Evolutionary conservation across 2,797 vertebrate species (phyloP).

Genomic region (Adrianichthys oophorus): DNA sequence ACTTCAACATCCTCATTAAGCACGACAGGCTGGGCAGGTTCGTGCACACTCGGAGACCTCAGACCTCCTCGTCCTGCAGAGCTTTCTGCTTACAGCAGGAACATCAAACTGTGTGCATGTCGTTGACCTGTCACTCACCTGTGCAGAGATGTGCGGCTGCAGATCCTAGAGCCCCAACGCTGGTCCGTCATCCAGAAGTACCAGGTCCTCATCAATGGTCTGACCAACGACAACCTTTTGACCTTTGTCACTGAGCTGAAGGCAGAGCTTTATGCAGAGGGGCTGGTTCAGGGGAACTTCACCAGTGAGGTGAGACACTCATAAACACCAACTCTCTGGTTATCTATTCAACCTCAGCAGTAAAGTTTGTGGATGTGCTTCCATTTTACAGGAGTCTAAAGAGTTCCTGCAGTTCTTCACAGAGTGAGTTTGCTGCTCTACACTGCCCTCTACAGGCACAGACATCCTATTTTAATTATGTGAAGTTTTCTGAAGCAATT

Average conservation of each 20-base stretch:
- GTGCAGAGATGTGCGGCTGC: constrained; percentile 86
- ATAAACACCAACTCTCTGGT: not conserved
- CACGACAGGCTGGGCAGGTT: constrained; percentile 91
- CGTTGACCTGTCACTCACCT: not conserved
- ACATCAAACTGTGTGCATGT: too few species aligned
- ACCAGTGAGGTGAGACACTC: constrained; percentile 63
- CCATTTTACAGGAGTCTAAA: constrained; percentile 82
- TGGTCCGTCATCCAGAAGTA: constrained; percentile 95
- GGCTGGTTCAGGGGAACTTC: constrained; percentile 92
- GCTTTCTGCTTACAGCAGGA: too few species aligned
- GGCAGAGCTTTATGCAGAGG: constrained; percentile 86
- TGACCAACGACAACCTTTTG: constrained; percentile 82
- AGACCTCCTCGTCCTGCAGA: too few species aligned
- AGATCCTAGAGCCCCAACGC: constrained; percentile 86
- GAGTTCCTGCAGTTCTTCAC: constrained; percentile 88
- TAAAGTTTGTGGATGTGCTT: not conserved
- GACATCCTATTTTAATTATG: not conserved
- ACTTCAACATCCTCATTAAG: constrained; percentile 94
- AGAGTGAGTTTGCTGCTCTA: constrained; percentile 80
- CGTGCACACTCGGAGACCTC: constrained; percentile 45
- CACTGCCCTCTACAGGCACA: not conserved
- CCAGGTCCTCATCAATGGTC: constrained; percentile 81
- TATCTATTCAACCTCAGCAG: too few species aligned
- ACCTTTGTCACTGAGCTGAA: constrained; percentile 86
- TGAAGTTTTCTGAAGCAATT: not conserved